Base-by-base conservation (phyloP, 64 coral and sea anemone species). In the Porites lutea region DNA sequence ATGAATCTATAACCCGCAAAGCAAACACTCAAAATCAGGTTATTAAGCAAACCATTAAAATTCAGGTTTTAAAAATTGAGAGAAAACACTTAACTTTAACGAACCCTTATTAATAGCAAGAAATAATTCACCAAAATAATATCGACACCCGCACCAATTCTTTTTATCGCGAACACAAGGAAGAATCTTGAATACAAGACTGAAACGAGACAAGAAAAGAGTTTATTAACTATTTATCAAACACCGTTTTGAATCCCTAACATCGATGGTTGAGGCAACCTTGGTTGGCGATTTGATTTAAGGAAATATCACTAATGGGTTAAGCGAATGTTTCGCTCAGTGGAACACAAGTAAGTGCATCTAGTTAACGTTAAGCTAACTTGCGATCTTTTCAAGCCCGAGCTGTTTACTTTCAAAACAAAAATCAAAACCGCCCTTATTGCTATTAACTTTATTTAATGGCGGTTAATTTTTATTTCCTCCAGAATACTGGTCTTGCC, bases 1-100 rank as follows among this genome's bases (percentile, higher is more conserved):
- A 69, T 84, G 62, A 84, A 84, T 84, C 48, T 7, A 67, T 6
- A 84, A 84, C 81, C 81, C 62, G 81, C 47, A 51, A 52, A 14
- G 23, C 13, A 11, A 68, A 84, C 45, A 43, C 60, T 52, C 16
- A 47, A 44, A 15, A 37, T 65, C 59, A 47, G 81, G 63, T 84
- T 61, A 68, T 48, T n/a, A 65, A 82, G 79, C 59, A 63, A 82
- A 48, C 48, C 18, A 65, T 18, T 82, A 10, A 65, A 62, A 82
- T 82, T 82, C 59, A 48, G 47, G 20, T 79, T 27, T 37, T 59
- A 19, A 7, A 43, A 22, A 79, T 23, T 79, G 12, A 57, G 54
- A 9, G 7, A 2, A 51, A 0, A 51, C 47, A n/a, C 27, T 37
- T 37, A 37, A 37, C 27, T 37, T 0, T 37, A 37, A 37, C 27